Evolutionary conservation across 1,140 invertebrate genomes (phyloP), one percentile per base, ranked within the genome.

Genomic region (Globodera ellingtonae): DNA sequence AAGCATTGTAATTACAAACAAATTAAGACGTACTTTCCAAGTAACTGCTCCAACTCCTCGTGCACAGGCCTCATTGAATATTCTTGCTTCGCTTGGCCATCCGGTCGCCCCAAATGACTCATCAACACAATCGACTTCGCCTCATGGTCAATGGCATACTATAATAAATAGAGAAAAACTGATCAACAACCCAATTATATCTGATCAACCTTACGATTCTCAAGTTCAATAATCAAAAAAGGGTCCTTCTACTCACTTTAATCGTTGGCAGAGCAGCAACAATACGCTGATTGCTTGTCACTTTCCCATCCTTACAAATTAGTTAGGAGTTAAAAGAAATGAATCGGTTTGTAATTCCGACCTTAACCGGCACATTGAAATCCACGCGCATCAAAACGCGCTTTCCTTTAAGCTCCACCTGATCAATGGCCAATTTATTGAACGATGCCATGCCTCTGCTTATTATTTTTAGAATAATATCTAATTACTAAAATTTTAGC

Each of bases 221-320:
- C 15, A 67, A 67, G 47, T 24, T n/a, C 75, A 76, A 71, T 76
- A 24, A 13, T 5, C 18, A 52, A 52, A 9, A 9, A 52, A 15
- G 52, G 48, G 8, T 35, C n/a, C 48, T 56, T 78, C n/a, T 44
- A 80, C 72, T 13, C 4, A 87, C 85, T 81, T 88, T 82, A 0
- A 99, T 93, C 13, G 94, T 94, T 82, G 97, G 95, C 71, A 99
- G 88, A 6, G 97, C 96, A 80, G 96, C 97, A 6, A 96, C 95
- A 86, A 99, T 99, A 89, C 98, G 92, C 89, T 98, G 97, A 87
- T 96, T 98, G 89, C 98, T 99, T 1, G 96, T 98, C 74, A 99
- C 97, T 83, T 94, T 94, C 8, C 95, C 95, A 85, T 97, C 95
- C 90, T 98, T 98, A 70, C n/a, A n/a, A n/a, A n/a, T n/a, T n/a